Base-by-base conservation (phyloP, 2,888 invertebrate species). In the Spicauda simplicius region DNA sequence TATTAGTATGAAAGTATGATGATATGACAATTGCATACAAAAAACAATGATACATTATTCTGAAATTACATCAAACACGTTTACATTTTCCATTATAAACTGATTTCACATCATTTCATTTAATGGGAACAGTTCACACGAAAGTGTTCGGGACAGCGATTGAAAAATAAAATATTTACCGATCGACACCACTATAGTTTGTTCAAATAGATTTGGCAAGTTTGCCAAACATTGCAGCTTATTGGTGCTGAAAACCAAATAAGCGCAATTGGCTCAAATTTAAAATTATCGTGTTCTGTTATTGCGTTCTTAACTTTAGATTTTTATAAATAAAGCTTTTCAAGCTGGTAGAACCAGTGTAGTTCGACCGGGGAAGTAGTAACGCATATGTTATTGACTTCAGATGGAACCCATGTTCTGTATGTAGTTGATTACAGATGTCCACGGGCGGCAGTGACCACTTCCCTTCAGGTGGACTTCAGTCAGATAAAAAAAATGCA, bases 91-190 rank as follows among this genome's bases (percentile, higher is more conserved):
- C 50, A 52, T 37, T 37, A 20, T 48, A 60, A 60, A 55, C 48
- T 18, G 45, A 66, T 60, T 59, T 55, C 48, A 18, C 20, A 37
- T 61, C 60, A 55, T 66, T 55, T 55, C 55, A 56, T 66, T 59
- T 60, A 66, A 66, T 66, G 55, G 16, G 20, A 48, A 14, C 66
- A 37, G 30, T 66, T 66, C 55, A 61, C 55, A 66, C 66, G 54
- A 66, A 50, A 45, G 60, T 66, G 66, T 66, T 30, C 60, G 25
- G 33, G 33, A 37, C 41, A 45, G 45, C 58, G 65, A 66, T 66
- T 61, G 66, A 55, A 66, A 66, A 55, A 61, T 61, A 61, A 66
- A 66, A 66, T 61, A 66, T 66, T 66, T 66, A 66, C 55, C 16
- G 50, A 48, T 56, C 33, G 54, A 60, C 54, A 61, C 60, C 66